These are phyloP conservation scores for Heterodera carotae DNA, from an alignment of 1,140 invertebrate genomes.

Conservation along the genomic window DNA sequence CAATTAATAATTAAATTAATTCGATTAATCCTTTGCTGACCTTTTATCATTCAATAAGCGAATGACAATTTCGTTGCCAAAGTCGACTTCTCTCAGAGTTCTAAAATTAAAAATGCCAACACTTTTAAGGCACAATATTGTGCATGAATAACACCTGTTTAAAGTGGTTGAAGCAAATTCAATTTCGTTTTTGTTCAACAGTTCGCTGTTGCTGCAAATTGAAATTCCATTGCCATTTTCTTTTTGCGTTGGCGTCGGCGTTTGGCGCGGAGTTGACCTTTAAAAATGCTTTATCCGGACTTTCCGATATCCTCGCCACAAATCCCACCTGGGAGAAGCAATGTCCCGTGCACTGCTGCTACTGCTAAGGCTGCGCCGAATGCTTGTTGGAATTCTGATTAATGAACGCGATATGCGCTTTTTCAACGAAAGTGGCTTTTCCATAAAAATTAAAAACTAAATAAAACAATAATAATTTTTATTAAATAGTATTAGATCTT, in stretches of 20 bases:
- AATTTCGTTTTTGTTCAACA: neutral
- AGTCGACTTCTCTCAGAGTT: slow-evolving; percentile 12
- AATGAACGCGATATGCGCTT: neutral
- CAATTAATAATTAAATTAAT: neutral
- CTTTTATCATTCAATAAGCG: slow-evolving; percentile 24
- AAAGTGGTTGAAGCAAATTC: neutral
- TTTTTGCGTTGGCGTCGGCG: neutral
- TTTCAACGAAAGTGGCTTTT: neutral
- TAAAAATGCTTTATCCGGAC: neutral
- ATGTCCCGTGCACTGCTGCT: neutral
- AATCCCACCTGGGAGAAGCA: neutral
- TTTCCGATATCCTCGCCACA: no score
- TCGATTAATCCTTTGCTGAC: neutral
- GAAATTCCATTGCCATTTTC: neutral
- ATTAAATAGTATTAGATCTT: no score
- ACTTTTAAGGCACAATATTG: no score
- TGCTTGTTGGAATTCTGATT: neutral
- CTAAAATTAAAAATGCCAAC: slow-evolving; percentile 3
- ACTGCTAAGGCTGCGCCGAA: neutral
- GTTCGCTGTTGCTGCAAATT: neutral
- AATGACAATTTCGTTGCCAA: slow-evolving; percentile 25
- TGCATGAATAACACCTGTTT: neutral
- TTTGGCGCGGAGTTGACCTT: neutral
- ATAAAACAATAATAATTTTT: no score
- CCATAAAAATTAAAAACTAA: neutral